Base-by-base conservation (phyloP, 2,797 vertebrate genomes). In the Muraenolepis orangiensis region DNA sequence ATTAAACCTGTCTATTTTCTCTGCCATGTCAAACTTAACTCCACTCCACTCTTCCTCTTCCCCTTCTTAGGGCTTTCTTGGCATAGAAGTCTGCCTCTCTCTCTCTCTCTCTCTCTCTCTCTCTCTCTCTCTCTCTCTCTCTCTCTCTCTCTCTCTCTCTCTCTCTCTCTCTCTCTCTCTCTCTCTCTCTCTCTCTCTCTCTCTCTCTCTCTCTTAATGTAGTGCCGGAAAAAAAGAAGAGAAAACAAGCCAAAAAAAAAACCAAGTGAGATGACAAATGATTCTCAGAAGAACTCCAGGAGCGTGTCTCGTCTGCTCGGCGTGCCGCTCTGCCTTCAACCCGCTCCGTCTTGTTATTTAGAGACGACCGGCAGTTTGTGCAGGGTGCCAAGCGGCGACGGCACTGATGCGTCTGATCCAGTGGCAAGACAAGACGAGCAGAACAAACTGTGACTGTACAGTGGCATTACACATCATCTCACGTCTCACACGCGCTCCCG, bases 291-390 rank as follows among this genome's bases (percentile, higher is more conserved):
- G 69, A 79, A 81, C 77, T 85, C 78, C 80, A 84, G 83, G 86
- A 71, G 81, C 79, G 42, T 86, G 87, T 85, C 85, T 82, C 86
- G 87, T 86, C 85, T 82, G 86, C 85, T 85, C 84, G 89, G 88
- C 80, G 88, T 87, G 88, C 87, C 86, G 76, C 76, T 20, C 87
- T 38, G 36, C 88, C 87, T 90, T 90, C 89, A 91, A 86, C 88
- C 72, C 42, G 80, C 84, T 87, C 85, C 87, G 88, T 89, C 86
- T 88, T 89, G 87, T 87, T 89, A 88, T 91, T 90, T 86, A 85
- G 87, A 89, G 87, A 79, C 34, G 31, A 73, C 87, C 88, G 90
- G n/a, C n/a, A n/a, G n/a, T n/a, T n/a, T 89, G 87, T 91, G 91
- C 85, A 78, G 18, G 46, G 2, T 87, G 90, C 88, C 89, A 86